phyloP scores from a whole-genome alignment of 2,888 invertebrate genomes.

The Digitonthophagus gazella region DNA sequence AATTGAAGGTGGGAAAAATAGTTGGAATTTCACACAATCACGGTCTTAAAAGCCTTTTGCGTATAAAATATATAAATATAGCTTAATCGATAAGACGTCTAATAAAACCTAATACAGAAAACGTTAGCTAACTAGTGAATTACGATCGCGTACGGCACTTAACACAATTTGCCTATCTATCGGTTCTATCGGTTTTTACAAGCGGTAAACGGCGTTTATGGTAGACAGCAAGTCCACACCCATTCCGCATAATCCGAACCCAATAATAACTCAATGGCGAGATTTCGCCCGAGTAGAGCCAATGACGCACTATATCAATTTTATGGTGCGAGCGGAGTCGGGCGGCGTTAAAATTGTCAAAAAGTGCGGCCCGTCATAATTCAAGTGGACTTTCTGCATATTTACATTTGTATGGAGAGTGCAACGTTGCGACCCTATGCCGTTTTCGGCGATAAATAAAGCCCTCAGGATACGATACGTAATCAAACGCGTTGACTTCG shows the following conservation, averaged over 20 bases:
- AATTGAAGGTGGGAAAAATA: too few species aligned
- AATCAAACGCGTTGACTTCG: slow-evolving; percentile 3
- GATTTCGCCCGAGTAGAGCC: neutral
- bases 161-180: neutral
- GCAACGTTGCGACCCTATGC: neutral
- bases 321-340: slow-evolving; percentile 10
- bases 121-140: neutral
- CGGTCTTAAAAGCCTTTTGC: neutral
- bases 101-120: neutral
- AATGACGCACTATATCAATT: slow-evolving; percentile 17
- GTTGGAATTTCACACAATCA: neutral
- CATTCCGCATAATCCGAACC: slow-evolving; percentile 9
- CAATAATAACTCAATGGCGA: slow-evolving; percentile 15
- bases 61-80: neutral
- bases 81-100: neutral
- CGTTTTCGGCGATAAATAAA: neutral
- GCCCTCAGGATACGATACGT: neutral
- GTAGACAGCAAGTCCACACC: neutral
- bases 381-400: slow-evolving; percentile 18
- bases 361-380: slow-evolving; percentile 12
- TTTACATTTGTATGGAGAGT: slow-evolving; percentile 15
- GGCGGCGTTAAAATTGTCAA: slow-evolving; percentile 16
- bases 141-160: neutral
- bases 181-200: neutral
- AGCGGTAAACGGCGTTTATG: neutral